Evolutionary conservation across 2,888 invertebrate species (phyloP), one percentile per base, ranked within the genome.

Genomic region (Coleophora deauratella): DNA sequence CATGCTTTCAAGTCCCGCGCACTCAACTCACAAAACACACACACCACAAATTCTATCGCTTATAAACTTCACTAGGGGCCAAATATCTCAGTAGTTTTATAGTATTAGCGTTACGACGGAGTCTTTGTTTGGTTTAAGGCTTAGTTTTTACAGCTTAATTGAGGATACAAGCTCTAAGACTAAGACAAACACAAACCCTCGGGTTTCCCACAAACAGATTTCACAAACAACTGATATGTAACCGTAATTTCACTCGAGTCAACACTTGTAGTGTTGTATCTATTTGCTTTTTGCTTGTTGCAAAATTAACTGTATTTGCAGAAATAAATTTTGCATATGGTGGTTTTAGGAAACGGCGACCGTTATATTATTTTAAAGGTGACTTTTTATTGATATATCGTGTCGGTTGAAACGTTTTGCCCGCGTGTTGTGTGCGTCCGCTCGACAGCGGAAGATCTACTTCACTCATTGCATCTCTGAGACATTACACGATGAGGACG

Each of bases 131-230:
- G 54, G 53, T 57, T 36, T 46, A 49, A 45, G 64, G 67, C 66
- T 82, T 77, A 68, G 55, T 57, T 54, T 47, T 70, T 72, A 67
- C 54, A 68, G 62, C 57, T 63, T 64, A 68, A 72, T 72, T 67
- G 64, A 66, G 68, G 66, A 66, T 72, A 63, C 21, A 21, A 21
- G 21, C 21, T 4, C 21, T 6, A 21, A 21, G 21, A 21, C 21
- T 21, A 4, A 51, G 46, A 62, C 61, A 66, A 71, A 77, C 60
- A 73, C 47, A 62, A 57, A n/a, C 57, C 57, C 56, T 61, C 60
- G 78, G 80, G 66, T 74, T 81, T 81, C 66, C 81, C 80, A 69
- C 67, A 67, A 72, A 66, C 64, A 60, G 47, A 46, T 52, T n/a
- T 49, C 54, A 67, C 59, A 78, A 78, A 76, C 72, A 77, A 55